Evolutionary conservation across 2,888 invertebrate species (phyloP), one percentile per base, ranked within the genome.

Genomic region (Ametastegia equiseti): DNA sequence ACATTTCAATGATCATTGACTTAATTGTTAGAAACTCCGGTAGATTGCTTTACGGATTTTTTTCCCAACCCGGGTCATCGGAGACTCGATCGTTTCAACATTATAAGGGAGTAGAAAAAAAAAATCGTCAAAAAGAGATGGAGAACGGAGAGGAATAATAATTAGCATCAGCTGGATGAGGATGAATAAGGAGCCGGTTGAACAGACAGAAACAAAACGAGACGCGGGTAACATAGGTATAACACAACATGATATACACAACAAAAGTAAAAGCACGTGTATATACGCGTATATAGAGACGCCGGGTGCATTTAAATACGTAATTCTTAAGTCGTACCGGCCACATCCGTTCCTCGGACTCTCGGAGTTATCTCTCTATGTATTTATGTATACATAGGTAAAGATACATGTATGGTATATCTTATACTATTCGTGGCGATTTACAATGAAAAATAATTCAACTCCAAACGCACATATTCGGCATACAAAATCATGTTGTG

Each of bases 401-500:
- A n/a, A n/a, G n/a, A n/a, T n/a, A n/a, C n/a, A n/a, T n/a, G n/a
- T n/a, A n/a, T n/a, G n/a, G n/a, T n/a, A n/a, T n/a, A n/a, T n/a
- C n/a, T n/a, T n/a, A n/a, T n/a, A n/a, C n/a, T n/a, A n/a, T n/a
- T n/a, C n/a, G n/a, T n/a, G n/a, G n/a, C n/a, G n/a, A n/a, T n/a
- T n/a, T n/a, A n/a, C n/a, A 42, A 23, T 45, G 27, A 71, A 71
- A 71, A 71, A 71, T 45, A 27, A 47, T 45, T 30, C 45, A 47
- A 71, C 65, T 67, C 65, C 0, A 19, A 36, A 67, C n/a, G 65
- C 19, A 67, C 84, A 82, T 84, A 83, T 82, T 83, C 80, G 84
- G 88, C 88, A 88, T 88, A 88, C 88, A 84, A 88, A 88, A 88
- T 88, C 81, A 82, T 73, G 36, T n/a, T 57, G 60, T 33, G 60